Evolutionary conservation across 2,113 vertebrate species (phyloP), one percentile per base, ranked within the genome.

Genomic region (Dicaeum eximium): DNA sequence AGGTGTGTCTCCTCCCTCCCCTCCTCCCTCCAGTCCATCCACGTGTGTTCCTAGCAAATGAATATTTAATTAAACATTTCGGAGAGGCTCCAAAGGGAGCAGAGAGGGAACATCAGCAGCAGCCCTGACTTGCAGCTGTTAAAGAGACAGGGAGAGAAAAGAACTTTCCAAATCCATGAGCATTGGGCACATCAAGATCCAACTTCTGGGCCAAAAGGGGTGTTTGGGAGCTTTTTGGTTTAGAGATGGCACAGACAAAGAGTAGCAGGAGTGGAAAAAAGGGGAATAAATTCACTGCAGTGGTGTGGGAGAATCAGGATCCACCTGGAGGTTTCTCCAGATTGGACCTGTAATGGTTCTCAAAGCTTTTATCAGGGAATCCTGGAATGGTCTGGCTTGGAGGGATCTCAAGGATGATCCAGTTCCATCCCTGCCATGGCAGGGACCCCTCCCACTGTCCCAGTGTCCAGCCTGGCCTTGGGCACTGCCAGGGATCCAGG

Each of bases 121-220:
- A 70, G 66, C 61, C 33, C 45, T 60, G 80, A 70, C 27, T 50
- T 38, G 56, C 50, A 51, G 80, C 56, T 70, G 11, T 56, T 89
- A 53, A 54, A 61, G 80, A 80, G 53, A 33, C 69, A 50, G 30
- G 25, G 48, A 56, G 7, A 54, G n/a, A 47, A 64, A 65, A 60
- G 28, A 51, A 27, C 20, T 50, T 73, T 16, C 18, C 54, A 61
- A 38, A 74, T 24, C 51, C 33, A 11, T 0, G 5, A 81, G 44
- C 0, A 1, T 2, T 13, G 40, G 21, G 24, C 6, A 23, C 40
- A 20, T 9, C 48, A 5, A 4, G 44, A 57, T 6, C 37, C 53
- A 27, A 9, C 2, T n/a, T 7, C 17, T 31, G 64, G 53, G 38
- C 44, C 72, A 33, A n/a, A n/a, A 79, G 23, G 0, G 3, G n/a